Percentiles rank a stretch among this genome's conserved stretches.
Evolutionary conservation across 2,888 invertebrate species (phyloP).

Genomic region (Metellina segmentata): DNA sequence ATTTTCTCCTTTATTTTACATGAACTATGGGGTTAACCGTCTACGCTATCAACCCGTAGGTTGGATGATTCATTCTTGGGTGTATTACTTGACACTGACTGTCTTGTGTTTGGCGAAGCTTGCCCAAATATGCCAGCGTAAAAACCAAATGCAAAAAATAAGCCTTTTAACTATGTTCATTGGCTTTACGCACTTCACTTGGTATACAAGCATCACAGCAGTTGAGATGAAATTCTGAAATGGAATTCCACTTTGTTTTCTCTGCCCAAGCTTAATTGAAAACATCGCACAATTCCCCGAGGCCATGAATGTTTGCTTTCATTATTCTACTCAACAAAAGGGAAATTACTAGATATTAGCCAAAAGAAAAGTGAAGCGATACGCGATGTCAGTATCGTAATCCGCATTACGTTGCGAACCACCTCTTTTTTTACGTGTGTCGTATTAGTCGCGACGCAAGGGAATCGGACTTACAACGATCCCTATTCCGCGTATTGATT

Average conservation of each 20-base stretch:
- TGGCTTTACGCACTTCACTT: too few species aligned
- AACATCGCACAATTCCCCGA: not conserved
- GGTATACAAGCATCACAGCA: too few species aligned
- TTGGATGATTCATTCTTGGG: too few species aligned
- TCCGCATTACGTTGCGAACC: slow-evolving; percentile 24
- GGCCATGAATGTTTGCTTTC: not conserved
- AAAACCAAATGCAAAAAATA: too few species aligned
- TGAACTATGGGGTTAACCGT: too few species aligned
- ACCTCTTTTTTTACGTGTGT: not conserved
- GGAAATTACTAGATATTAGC: not conserved
- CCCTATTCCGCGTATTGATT: not conserved
- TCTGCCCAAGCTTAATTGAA: not conserved
- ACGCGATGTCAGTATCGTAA: slow-evolving; percentile 5
- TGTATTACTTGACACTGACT: too few species aligned
- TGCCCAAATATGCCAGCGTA: too few species aligned
- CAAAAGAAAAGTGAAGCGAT: not conserved
- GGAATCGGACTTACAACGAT: slow-evolving; percentile 16
- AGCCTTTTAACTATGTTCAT: too few species aligned
- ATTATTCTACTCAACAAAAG: not conserved
- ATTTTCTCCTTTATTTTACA: too few species aligned
- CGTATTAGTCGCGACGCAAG: slow-evolving; percentile 4
- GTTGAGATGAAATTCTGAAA: not conserved
- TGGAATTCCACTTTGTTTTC: not conserved
- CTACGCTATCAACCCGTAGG: too few species aligned
- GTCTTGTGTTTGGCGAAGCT: too few species aligned